Conservation (phyloP, 1,140 invertebrate genomes). For the Teleogryllus occipitalis region DNA sequence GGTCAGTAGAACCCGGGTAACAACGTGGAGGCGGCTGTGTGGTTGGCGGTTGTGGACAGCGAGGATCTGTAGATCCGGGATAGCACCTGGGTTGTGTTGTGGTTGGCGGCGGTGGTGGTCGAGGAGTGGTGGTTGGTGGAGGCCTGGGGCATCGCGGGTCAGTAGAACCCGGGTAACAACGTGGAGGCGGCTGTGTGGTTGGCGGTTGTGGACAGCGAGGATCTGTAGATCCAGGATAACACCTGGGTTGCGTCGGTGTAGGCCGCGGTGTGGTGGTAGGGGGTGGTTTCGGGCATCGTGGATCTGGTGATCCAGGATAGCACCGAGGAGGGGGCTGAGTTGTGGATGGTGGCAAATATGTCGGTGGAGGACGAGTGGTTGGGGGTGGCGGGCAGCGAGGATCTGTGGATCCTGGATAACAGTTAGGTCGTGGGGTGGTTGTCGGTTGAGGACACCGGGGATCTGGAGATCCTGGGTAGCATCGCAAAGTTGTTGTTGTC, state of each 20-base stretch:
- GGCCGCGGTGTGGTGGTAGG: constrained; percentile 25
- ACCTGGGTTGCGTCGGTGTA: constrained; percentile 30
- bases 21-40: constrained; percentile 21
- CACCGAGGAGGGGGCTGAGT: constrained; percentile 24
- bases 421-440: constrained; percentile 19
- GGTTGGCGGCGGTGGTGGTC: constrained; percentile 25
- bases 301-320: constrained; percentile 23
- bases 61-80: constrained; percentile 33
- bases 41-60: constrained; percentile 30
- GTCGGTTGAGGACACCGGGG: constrained; percentile 28
- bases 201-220: constrained; percentile 31
- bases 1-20: constrained; percentile 18
- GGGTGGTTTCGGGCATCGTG: constrained; percentile 7
- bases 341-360: constrained; percentile 26
- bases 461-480: constrained; percentile 28
- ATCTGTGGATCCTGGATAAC: constrained; percentile 34
- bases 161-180: constrained; percentile 28
- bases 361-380: neutral
- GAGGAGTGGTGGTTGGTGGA: neutral
- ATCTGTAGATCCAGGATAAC: constrained; percentile 31
- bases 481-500: constrained; percentile 13
- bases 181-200: constrained; percentile 14
- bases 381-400: constrained; percentile 30
- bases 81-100: constrained; percentile 28
- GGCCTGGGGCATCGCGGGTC: constrained; percentile 24